Base-by-base conservation (phyloP, 1,140 invertebrate species). In the Cydia fagiglandana region DNA sequence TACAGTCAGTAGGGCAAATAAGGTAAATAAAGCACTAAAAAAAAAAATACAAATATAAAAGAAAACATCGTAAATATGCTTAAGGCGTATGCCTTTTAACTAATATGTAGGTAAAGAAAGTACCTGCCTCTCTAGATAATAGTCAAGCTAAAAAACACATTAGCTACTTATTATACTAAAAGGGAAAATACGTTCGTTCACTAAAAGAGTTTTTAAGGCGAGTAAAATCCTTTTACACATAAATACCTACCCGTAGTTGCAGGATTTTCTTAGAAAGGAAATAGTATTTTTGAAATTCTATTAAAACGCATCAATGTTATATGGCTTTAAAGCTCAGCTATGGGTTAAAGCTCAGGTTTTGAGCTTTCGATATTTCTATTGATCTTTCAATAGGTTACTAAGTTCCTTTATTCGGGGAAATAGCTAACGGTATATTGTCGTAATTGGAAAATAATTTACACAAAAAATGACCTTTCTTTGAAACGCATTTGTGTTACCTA, bases 281-380 rank as follows among this genome's bases (percentile, higher is more conserved):
- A 50, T 50, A 15, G 4, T 5, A 50, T n/a, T 50, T 50, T 50
- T 10, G 47, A 50, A 50, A 50, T 15, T 13, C 47, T 50, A 50
- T 50, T 50, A 41, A 9, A 50, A 50, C 47, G 47, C 47, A 50
- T 50, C 47, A 50, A n/a, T 50, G 15, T 50, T 13, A 50, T 13
- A 13, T 50, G 15, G 47, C 47, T 50, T n/a, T 50, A 50, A 0
- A 50, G 47, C 15, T n/a, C 47, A 6, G 15, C n/a, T 13, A 13
- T 50, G 15, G 47, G 13, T 50, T 50, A 50, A 0, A 50, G 47
- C 15, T n/a, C 47, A 6, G 15, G 15, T 15, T 50, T 50, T n/a
- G 47, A 15, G 47, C 47, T 50, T 50, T 50, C 47, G 47, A 50
- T 50, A 50, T 50, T 50, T 50, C 47, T n/a, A 50, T 50, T 50